A percentile compares a stretch with the other conserved stretches of the same genome.
phyloP scores from a whole-genome alignment of 2,797 vertebrate species.

The Gouania willdenowi region DNA sequence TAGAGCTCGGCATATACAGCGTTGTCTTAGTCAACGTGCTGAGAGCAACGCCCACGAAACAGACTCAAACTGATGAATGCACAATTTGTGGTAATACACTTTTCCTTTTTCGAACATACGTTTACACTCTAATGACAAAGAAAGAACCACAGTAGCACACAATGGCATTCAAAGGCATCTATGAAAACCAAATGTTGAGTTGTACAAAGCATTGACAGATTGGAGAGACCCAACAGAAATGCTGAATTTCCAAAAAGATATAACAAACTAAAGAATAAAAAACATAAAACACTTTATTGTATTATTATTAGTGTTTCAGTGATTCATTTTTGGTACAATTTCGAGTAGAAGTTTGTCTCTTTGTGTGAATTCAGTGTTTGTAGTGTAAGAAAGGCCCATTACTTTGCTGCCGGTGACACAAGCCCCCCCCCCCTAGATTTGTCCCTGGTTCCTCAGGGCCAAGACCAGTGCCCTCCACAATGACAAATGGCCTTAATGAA shows the following conservation, averaged over 20 bases:
- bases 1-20: conserved; percentile 49
- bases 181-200: conserved; percentile 58
- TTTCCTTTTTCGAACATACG: conserved; percentile 45
- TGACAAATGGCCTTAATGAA: conserved; percentile 98
- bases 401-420: conserved; percentile 27
- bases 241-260: too few relatives aligned
- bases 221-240: conserved; percentile 24
- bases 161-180: conserved; percentile 59
- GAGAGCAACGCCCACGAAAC: conserved; percentile 58
- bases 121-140: conserved; percentile 48
- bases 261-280: too few relatives aligned
- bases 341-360: conserved; percentile 5
- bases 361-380: neutral
- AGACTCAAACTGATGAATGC: conserved; percentile 57
- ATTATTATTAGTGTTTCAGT: conserved; percentile 13
- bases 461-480: conserved; percentile 82
- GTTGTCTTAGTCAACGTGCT: conserved; percentile 59
- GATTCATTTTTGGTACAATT: neutral
- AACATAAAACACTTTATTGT: too few relatives aligned
- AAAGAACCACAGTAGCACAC: conserved; percentile 51
- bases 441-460: conserved; percentile 81
- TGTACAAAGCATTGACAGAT: conserved; percentile 45
- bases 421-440: conserved; percentile 45
- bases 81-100: conserved; percentile 59
- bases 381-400: conserved; percentile 1